phyloP scores from a whole-genome alignment of 1,140 invertebrate genomes.

The Platyscapa corneri region DNA sequence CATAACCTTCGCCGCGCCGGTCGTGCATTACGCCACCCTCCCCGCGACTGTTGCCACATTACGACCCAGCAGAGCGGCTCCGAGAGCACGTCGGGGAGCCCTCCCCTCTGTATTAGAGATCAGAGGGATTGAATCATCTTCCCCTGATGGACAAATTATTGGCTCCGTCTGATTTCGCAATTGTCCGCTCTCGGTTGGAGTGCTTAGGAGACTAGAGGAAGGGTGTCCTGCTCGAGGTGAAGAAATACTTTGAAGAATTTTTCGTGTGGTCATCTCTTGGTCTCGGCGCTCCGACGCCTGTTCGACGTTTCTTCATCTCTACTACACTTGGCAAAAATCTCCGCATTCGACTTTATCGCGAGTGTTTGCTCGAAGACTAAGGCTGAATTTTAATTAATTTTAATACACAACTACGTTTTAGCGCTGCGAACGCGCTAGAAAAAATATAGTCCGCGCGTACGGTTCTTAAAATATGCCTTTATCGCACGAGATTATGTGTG shows the following conservation, averaged over 20 bases:
- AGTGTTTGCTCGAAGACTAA: not conserved
- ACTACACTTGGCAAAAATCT: not conserved
- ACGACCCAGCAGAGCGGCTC: not conserved
- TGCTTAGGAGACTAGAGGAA: not conserved
- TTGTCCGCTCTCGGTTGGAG: too few species aligned
- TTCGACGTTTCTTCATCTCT: not conserved
- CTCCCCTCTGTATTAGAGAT: too few species aligned
- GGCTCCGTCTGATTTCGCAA: too few species aligned
- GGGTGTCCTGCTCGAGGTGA: too few species aligned
- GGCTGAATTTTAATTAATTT: too few species aligned
- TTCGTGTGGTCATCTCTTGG: not conserved
- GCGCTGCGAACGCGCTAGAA: too few species aligned
- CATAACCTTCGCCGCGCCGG: constrained; percentile 73
- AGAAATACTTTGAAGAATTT: not conserved
- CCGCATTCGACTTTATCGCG: not conserved
- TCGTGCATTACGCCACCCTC: constrained; percentile 67
- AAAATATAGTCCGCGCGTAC: too few species aligned
- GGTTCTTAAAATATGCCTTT: too few species aligned
- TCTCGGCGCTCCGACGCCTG: not conserved
- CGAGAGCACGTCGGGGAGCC: not conserved
- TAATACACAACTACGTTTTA: too few species aligned
- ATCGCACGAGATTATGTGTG: too few species aligned
- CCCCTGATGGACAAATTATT: too few species aligned
- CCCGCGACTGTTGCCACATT: not conserved
- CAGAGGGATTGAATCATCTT: too few species aligned